Conservation (phyloP, 1,140 invertebrate species). For the Trachelipus rathkii region DNA sequence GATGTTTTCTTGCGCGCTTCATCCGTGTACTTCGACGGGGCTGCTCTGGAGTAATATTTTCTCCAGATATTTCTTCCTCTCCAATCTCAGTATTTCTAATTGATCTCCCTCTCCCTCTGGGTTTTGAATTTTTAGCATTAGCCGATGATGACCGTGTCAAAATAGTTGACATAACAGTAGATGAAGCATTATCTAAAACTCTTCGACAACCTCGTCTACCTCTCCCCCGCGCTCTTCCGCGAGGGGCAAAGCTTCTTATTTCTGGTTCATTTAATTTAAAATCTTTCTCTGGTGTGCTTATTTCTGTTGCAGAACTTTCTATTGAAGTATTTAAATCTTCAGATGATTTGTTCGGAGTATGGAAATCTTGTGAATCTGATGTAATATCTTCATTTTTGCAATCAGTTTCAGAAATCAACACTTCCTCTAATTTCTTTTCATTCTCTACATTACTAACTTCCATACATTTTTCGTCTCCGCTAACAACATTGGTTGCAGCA, state of each 20-base stretch:
- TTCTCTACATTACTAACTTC: no score
- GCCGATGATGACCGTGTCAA: background rate
- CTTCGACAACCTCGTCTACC: background rate
- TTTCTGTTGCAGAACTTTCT: background rate
- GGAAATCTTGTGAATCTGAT: no score
- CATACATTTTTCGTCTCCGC: no score
- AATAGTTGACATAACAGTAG: background rate
- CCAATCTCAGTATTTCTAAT: background rate
- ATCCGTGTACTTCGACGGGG: slow-evolving; percentile 23
- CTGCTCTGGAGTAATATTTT: slow-evolving; percentile 3
- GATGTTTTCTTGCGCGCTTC: slow-evolving; percentile 21
- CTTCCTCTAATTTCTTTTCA: no score
- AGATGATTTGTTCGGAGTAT: no score
- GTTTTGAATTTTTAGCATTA: background rate
- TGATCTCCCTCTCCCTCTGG: background rate
- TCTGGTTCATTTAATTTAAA: background rate
- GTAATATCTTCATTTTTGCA: no score
- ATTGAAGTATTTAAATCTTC: no score
- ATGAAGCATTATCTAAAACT: background rate
- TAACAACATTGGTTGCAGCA: no score
- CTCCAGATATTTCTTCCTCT: background rate
- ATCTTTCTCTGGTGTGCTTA: background rate
- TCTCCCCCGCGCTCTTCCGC: background rate
- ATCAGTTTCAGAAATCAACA: no score
- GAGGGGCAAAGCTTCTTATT: background rate